Evolutionary conservation across 92 coral and sea anemone species (phyloP).

Genomic region (Muricea muricata): DNA sequence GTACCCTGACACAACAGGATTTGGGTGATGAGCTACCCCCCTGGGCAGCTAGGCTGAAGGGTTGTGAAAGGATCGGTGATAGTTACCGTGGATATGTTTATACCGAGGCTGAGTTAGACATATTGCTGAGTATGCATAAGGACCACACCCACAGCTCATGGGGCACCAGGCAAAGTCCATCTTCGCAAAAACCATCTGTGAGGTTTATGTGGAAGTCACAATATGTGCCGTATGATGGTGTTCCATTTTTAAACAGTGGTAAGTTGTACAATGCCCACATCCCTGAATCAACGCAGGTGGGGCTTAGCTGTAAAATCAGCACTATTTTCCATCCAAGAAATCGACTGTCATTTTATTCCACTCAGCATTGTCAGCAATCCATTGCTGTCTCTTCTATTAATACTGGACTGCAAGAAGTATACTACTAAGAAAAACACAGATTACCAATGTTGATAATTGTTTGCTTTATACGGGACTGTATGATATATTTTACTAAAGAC

Average conservation of each 20-base stretch:
- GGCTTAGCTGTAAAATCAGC: no score
- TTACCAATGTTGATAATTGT: no score
- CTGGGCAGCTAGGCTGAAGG: conserved; percentile 94
- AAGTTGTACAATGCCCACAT: not conserved
- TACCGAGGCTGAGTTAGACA: conserved; percentile 90
- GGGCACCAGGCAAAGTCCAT: conserved; percentile 98
- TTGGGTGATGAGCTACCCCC: conserved; percentile 82
- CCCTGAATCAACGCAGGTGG: not conserved
- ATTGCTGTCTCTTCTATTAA: no score
- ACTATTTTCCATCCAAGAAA: no score
- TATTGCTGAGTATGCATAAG: conserved; percentile 86
- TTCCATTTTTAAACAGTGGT: conserved; percentile 98
- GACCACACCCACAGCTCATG: conserved; percentile 94
- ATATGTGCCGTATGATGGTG: conserved; percentile 98
- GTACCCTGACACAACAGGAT: not conserved
- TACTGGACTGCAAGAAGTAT: no score
- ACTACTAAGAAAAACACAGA: no score
- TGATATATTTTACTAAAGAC: no score
- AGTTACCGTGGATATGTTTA: conserved; percentile 95
- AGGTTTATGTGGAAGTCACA: conserved; percentile 98
- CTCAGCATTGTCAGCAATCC: no score
- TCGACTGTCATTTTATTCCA: no score
- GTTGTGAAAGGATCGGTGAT: conserved; percentile 96
- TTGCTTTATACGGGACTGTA: no score
- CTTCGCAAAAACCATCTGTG: conserved; percentile 97